Evolutionary conservation across 2,113 vertebrate species (phyloP).

Genomic region (Xenopus borealis): DNA sequence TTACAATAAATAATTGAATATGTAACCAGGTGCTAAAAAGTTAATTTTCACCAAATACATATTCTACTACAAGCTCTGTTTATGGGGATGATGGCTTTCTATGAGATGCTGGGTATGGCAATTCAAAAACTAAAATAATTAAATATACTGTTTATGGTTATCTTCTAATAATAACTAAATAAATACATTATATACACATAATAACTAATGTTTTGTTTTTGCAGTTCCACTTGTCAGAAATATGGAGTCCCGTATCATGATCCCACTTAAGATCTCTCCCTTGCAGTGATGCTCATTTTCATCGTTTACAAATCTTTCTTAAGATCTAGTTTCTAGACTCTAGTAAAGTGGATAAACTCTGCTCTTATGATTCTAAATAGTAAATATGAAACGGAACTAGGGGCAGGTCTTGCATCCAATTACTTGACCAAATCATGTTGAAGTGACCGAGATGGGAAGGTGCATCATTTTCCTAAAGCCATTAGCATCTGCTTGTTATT

Average conservation of each 20-base stretch:
- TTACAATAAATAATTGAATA: too few relatives aligned
- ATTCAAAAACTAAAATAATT: too few relatives aligned
- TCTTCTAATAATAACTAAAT: too few relatives aligned
- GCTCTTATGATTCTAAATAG: not conserved
- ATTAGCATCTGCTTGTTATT: not conserved
- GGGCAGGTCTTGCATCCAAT: not conserved
- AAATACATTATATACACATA: too few relatives aligned
- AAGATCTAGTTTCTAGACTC: not conserved
- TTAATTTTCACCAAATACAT: too few relatives aligned
- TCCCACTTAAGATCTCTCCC: constrained; percentile 84
- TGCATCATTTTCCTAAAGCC: not conserved
- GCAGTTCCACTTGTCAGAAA: constrained; percentile 86
- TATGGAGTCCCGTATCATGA: constrained; percentile 96
- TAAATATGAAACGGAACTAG: too few relatives aligned
- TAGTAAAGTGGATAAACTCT: not conserved
- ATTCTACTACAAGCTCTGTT: too few relatives aligned
- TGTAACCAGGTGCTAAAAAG: too few relatives aligned
- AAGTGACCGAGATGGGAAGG: not conserved
- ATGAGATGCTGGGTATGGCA: too few relatives aligned
- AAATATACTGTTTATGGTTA: too few relatives aligned
- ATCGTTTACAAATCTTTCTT: fast-evolving
- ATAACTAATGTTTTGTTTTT: constrained; percentile 2
- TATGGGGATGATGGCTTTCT: too few relatives aligned
- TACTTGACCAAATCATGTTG: not conserved
- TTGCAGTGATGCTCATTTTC: constrained; percentile 68